These are phyloP conservation scores for Acanthosepion lycidas DNA, from an alignment of 2,888 invertebrate genomes.

Conservation along the genomic window DNA sequence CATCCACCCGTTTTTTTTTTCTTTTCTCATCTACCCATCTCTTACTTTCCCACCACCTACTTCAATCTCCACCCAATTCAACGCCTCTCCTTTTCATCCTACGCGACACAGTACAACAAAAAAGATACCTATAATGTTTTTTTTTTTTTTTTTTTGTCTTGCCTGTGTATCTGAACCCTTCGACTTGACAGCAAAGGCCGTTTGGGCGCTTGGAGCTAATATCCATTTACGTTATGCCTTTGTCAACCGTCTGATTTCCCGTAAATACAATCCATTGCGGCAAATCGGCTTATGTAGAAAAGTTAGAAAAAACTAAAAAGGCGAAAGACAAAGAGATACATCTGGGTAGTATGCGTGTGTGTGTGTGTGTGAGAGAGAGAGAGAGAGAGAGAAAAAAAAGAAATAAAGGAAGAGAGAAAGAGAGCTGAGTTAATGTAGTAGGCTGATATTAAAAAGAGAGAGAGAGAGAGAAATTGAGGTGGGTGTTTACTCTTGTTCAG, in stretches of 20 bases:
- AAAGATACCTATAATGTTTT: not conserved
- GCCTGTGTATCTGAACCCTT: not conserved
- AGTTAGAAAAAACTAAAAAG: not conserved
- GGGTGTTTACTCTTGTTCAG: not conserved
- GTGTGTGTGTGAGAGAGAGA: too few species aligned
- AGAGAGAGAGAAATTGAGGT: not conserved
- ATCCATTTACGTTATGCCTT: not conserved
- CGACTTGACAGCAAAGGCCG: slow-evolving; percentile 7
- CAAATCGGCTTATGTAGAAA: not conserved
- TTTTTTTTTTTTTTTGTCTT: not conserved
- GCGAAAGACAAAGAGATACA: not conserved
- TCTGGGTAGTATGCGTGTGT: not conserved
- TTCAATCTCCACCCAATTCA: too few species aligned
- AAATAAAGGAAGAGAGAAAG: too few species aligned
- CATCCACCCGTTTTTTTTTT: too few species aligned
- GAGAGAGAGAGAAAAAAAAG: too few species aligned
- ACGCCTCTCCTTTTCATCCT: too few species aligned
- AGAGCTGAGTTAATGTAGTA: not conserved
- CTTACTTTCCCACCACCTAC: too few species aligned
- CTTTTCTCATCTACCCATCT: too few species aligned
- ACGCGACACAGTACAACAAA: not conserved
- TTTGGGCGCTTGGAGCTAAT: not conserved
- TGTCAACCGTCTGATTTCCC: not conserved
- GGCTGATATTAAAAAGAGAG: not conserved
- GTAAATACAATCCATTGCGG: not conserved